Base-by-base conservation (phyloP, 2,888 invertebrate genomes). In the Matsumyia berberina region DNA sequence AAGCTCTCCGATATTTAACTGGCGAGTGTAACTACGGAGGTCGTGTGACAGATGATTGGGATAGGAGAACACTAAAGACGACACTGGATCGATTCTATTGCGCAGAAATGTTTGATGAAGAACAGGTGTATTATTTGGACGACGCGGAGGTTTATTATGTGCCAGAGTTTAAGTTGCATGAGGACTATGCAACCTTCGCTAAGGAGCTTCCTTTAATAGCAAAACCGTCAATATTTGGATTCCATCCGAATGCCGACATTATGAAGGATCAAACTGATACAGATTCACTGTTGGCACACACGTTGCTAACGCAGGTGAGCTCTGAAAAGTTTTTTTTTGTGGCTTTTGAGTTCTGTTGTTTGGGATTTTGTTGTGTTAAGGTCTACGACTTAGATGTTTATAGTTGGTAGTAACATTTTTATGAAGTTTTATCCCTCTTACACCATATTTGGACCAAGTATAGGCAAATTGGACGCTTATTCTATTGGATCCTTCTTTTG, bases 11-110 rank as follows among this genome's bases (percentile, higher is more conserved):
- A 2, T 98, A 98, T 92, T 92, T 98, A 88, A 97, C 97, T 0
- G 98, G 98, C 0, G 98, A 98, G 92, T 98, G 98, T 89, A 98
- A 98, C 93, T 99, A 98, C 90, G 98, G 98, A 6, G 98, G 98
- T 0, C 94, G 98, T 80, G 98, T 99, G 2, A 98, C 98, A 0
- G 98, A 98, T 90, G 97, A 97, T 90, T 98, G 98, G 97, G 98
- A 99, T 92, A 93, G 98, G 17, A 93, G 98, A 64, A 95, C 95
- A 15, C 93, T 98, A 58, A 95, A 94, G 88, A 97, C 98, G 0
- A 95, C 98, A 80, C 92, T 98, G 39, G 92, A 91, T 72, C 95
- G 95, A 88, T 98, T 96, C 91, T 98, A 97, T 91, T 95, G 95
- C 89, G 93, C 94, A 6, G 93, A 92, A 42, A 93, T 96, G 6